Percentiles rank a stretch among this genome's conserved stretches.
These are phyloP conservation scores for Carapus acus DNA, from an alignment of 2,797 vertebrate species.

Conservation along the genomic window DNA sequence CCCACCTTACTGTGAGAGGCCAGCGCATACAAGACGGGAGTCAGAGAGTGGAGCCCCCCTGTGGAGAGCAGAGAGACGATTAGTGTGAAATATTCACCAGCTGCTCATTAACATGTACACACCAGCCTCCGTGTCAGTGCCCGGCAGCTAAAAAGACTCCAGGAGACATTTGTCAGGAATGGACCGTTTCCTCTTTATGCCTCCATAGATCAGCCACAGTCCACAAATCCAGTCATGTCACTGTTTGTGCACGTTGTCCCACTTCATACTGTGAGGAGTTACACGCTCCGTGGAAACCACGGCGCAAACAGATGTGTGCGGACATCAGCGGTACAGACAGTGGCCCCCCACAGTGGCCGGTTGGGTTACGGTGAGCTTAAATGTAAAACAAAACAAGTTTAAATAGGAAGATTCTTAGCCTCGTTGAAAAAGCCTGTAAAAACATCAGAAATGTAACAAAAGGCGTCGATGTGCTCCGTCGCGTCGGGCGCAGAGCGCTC, in stretches of 20 bases:
- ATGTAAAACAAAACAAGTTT: slow-evolving; percentile 52
- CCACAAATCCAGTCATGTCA: slow-evolving; percentile 23
- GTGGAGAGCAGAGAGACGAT: too few relatives aligned
- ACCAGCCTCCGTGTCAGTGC: too few relatives aligned
- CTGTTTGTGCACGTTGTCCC: slow-evolving; percentile 39
- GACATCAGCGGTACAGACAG: too few relatives aligned
- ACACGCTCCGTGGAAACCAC: slow-evolving; percentile 59
- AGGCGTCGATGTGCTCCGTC: slow-evolving; percentile 33
- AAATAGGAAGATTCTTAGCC: slow-evolving; percentile 43
- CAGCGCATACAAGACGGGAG: too few relatives aligned
- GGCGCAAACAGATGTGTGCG: slow-evolving; percentile 21
- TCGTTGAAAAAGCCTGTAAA: slow-evolving; percentile 55
- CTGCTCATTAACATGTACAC: too few relatives aligned
- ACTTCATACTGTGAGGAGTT: slow-evolving; percentile 59
- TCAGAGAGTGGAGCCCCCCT: too few relatives aligned
- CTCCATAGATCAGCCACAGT: slow-evolving; percentile 20
- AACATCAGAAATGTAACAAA: slow-evolving; percentile 64
- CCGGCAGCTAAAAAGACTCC: slow-evolving; percentile 14
- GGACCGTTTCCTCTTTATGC: slow-evolving; percentile 10
- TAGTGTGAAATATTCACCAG: too few relatives aligned
- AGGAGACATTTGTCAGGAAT: slow-evolving; percentile 20
- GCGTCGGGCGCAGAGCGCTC: slow-evolving; percentile 33
- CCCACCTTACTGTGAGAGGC: too few relatives aligned
- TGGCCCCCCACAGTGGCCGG: too few relatives aligned
- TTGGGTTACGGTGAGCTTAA: slow-evolving; percentile 25